A percentile compares a stretch with the other conserved stretches of the same genome.
Evolutionary conservation across 1,140 invertebrate species (phyloP).

Genomic region (Achatina immaculata): DNA sequence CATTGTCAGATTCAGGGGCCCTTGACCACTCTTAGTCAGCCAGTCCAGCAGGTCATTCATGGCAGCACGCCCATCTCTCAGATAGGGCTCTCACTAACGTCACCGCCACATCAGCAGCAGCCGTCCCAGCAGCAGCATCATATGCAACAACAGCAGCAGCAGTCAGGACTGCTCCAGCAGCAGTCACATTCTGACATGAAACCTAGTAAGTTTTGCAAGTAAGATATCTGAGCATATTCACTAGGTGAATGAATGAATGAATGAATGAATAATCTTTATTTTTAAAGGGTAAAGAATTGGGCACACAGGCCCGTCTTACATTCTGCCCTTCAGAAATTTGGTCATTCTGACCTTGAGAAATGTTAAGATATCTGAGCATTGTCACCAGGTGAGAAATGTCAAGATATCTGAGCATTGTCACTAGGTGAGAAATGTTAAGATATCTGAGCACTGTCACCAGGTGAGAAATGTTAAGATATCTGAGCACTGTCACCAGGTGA

Average conservation of each 20-base stretch:
- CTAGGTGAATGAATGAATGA: neutral
- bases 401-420: no score
- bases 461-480: no score
- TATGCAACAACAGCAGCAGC: neutral
- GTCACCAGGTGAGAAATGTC: no score
- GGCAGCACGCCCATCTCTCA: constrained; percentile 26
- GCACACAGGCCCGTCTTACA: no score
- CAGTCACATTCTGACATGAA: constrained; percentile 18
- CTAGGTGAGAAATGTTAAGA: no score
- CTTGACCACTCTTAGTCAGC: neutral
- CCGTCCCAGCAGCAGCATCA: neutral
- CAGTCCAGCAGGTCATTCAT: constrained; percentile 22
- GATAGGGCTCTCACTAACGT: constrained; percentile 10
- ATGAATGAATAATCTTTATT: no score
- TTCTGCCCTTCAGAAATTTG: no score
- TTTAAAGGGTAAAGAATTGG: no score
- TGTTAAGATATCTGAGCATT: no score
- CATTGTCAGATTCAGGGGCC: constrained; percentile 33
- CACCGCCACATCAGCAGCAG: constrained; percentile 14
- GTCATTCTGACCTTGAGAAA: no score
- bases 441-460: no score
- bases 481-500: no score
- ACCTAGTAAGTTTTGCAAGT: neutral
- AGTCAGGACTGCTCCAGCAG: neutral
- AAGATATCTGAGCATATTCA: neutral